phyloP scores from a whole-genome alignment of 1,140 invertebrate species.

The Teleogryllus occipitalis region DNA sequence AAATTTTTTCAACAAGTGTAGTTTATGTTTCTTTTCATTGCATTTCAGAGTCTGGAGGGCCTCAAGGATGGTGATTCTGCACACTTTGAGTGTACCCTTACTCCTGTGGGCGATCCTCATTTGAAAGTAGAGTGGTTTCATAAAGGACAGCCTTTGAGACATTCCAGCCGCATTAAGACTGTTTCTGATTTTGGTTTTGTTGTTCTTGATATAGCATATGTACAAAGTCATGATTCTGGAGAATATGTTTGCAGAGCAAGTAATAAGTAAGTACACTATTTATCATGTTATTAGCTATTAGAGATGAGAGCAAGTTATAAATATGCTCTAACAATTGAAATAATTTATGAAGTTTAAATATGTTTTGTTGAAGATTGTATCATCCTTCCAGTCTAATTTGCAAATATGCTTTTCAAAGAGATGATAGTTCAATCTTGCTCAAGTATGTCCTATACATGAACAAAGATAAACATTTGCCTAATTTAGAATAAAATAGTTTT shows the following conservation, averaged over 20 bases:
- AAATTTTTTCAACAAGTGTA: background rate
- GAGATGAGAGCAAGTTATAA: background rate
- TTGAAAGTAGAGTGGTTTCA: constrained; percentile 95
- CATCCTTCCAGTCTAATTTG: background rate
- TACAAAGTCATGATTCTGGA: constrained; percentile 87
- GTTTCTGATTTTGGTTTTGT: constrained; percentile 95
- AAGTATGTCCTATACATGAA: too few relatives aligned
- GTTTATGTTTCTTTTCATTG: constrained; percentile 15
- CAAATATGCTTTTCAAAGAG: too few relatives aligned
- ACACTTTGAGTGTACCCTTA: constrained; percentile 86
- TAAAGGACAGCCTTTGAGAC: constrained; percentile 76
- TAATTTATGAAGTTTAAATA: background rate
- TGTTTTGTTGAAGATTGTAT: background rate
- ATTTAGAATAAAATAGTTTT: too few relatives aligned
- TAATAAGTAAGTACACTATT: constrained; percentile 51
- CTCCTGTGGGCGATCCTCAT: constrained; percentile 87
- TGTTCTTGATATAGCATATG: constrained; percentile 88
- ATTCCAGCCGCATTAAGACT: constrained; percentile 86
- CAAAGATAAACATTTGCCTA: too few relatives aligned
- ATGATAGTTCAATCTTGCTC: too few relatives aligned
- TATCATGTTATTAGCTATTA: background rate
- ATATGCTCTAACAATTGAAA: background rate
- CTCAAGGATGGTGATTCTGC: constrained; percentile 85
- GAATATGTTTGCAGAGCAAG: constrained; percentile 84
- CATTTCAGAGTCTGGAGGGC: constrained; percentile 61